These are phyloP conservation scores for Drosophila sp. DNA, from an alignment of 1,140 invertebrate species.

Conservation along the genomic window DNA sequence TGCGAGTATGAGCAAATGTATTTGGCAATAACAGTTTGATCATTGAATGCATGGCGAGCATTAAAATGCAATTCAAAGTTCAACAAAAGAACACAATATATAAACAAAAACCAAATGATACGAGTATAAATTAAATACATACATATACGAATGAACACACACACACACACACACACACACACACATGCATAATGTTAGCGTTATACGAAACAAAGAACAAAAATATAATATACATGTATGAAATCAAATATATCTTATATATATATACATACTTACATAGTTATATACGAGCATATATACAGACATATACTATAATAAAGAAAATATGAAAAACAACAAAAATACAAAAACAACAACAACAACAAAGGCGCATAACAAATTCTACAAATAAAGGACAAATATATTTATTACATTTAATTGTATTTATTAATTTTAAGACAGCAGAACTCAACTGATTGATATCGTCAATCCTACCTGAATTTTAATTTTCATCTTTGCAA, in stretches of 20 bases:
- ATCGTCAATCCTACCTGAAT: too few species aligned
- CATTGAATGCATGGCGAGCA: conserved; percentile 11
- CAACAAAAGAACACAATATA: conserved; percentile 20
- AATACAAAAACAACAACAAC: conserved; percentile 1
- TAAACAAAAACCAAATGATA: conserved; percentile 5
- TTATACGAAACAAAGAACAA: conserved; percentile 14
- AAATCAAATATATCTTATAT: conserved; percentile 48
- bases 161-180: conserved; percentile 3
- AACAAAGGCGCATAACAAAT: conserved; percentile 51
- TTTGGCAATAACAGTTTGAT: conserved; percentile 37
- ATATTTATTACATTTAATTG: conserved; percentile 75
- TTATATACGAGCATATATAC: conserved; percentile 62
- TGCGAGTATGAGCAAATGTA: conserved; percentile 25
- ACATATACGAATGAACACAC: conserved; percentile 4
- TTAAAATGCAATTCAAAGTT: conserved; percentile 22
- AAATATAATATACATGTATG: conserved; percentile 48
- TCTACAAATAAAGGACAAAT: conserved; percentile 82
- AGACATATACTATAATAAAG: conserved; percentile 49
- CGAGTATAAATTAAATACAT: background rate
- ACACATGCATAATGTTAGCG: conserved; percentile 16
- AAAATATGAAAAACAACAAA: conserved; percentile 28
- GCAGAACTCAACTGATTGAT: background rate
- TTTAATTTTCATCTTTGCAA: too few species aligned
- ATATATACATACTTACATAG: conserved; percentile 57
- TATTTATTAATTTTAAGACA: conserved; percentile 6